Conservation (phyloP, 1,140 invertebrate species). For the Zaprionus camerounensis region DNA sequence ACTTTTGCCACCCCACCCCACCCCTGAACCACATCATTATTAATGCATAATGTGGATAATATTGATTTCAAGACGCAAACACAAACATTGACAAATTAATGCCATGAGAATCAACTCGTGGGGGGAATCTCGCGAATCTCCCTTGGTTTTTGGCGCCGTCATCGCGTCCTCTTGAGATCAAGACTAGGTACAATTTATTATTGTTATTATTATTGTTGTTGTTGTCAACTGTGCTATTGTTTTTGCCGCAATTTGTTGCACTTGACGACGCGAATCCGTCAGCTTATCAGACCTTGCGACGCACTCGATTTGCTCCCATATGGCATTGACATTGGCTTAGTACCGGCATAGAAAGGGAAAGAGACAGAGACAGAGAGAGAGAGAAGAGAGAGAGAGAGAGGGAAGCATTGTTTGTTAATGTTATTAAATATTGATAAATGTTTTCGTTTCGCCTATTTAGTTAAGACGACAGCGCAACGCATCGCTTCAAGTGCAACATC, state of each 20-base stretch:
- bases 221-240: background rate
- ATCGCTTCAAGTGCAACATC: slow-evolving; percentile 63
- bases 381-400: background rate
- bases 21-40: slow-evolving; percentile 55
- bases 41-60: slow-evolving; percentile 69
- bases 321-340: slow-evolving; percentile 44
- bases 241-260: slow-evolving; percentile 41
- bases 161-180: slow-evolving; percentile 53
- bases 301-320: slow-evolving; percentile 47
- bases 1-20: slow-evolving; percentile 5
- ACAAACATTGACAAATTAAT: slow-evolving; percentile 80
- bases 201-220: slow-evolving; percentile 4
- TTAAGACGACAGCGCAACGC: slow-evolving; percentile 51
- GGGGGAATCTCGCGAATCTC: slow-evolving; percentile 26
- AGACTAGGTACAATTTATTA: slow-evolving; percentile 34
- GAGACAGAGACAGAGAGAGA: too few species aligned
- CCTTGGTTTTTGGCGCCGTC: slow-evolving; percentile 45
- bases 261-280: slow-evolving; percentile 40
- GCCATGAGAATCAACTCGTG: slow-evolving; percentile 48
- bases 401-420: slow-evolving; percentile 13
- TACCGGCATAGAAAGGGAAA: slow-evolving; percentile 1
- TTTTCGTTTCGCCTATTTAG: slow-evolving; percentile 46
- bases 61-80: slow-evolving; percentile 67
- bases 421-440: slow-evolving; percentile 59
- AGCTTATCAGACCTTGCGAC: slow-evolving; percentile 58